Evolutionary conservation across 2,113 vertebrate genomes (phyloP), one percentile per base, ranked within the genome.

Genomic region (Callipepla californica): DNA sequence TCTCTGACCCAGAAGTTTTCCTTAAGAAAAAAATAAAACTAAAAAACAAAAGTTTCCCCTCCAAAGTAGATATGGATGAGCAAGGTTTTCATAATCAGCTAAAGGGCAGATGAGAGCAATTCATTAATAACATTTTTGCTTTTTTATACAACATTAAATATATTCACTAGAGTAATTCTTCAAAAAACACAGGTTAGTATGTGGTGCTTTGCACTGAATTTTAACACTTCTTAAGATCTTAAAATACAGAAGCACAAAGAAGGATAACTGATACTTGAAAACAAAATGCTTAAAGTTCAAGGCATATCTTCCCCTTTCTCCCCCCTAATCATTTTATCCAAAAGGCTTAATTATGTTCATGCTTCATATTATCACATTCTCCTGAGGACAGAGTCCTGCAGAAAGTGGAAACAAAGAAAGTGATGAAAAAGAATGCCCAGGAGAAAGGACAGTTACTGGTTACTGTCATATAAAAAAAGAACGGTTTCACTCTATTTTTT

Each of bases 31-130:
- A 28, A 12, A 13, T 42, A 17, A 34, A 63, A 84, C 50, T n/a
- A 42, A 30, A 22, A 13, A 53, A n/a, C 12, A 11, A n/a, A 51
- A 30, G 26, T 30, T 87, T 83, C 7, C 21, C 10, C 32, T 59
- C 30, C 14, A 23, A 90, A 62, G 19, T 0, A 62, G 28, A n/a
- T 10, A 42, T 1, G 9, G 18, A 80, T 63, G 23, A 77, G 25
- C 1, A 1, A 82, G n/a, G 13, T 66, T 74, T 80, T 63, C 69
- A 66, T 55, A 67, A 36, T 9, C 15, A 69, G 11, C 7, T 8
- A 42, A 77, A 90, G 69, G 13, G 15, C 7, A 61, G 15, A 32
- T 34, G 11, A 21, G 0, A 0, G 3, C 0, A 1, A 48, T 69
- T 50, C 8, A 55, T 20, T 55, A 70, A 44, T 36, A 68, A 36